Conservation (phyloP, 2,797 vertebrate species). For the Oryzias dopingdopingensis region DNA sequence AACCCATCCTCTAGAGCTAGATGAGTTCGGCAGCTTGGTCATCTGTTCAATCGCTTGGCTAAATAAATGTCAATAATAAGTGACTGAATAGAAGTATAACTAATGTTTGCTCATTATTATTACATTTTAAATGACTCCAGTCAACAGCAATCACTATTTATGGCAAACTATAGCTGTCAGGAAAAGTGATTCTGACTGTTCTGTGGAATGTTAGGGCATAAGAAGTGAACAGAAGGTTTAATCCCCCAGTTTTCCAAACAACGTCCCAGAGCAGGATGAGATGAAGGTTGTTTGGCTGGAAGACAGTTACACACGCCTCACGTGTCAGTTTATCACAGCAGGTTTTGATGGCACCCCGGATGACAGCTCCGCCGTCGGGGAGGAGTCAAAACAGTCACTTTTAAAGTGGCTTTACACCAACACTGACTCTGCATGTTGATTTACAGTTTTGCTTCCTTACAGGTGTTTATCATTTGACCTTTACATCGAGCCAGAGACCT, state of each 20-base stretch:
- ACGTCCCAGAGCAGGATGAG: slow-evolving; percentile 48
- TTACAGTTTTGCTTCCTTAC: slow-evolving; percentile 25
- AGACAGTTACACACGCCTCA: slow-evolving; percentile 63
- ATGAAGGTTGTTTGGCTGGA: slow-evolving; percentile 63
- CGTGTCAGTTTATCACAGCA: slow-evolving; percentile 65
- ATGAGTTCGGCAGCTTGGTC: too few relatives aligned
- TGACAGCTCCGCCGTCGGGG: slow-evolving; percentile 62
- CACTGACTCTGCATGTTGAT: slow-evolving; percentile 44
- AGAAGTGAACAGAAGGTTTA: slow-evolving; percentile 49
- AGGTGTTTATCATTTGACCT: slow-evolving; percentile 27
- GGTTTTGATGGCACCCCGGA: slow-evolving; percentile 58
- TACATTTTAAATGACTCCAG: slow-evolving; percentile 9
- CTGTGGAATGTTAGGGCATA: slow-evolving; percentile 26
- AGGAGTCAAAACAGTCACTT: slow-evolving; percentile 45
- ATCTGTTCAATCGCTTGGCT: slow-evolving; percentile 7
- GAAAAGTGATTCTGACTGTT: slow-evolving; percentile 31
- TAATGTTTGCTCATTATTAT: slow-evolving; percentile 14
- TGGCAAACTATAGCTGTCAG: slow-evolving; percentile 37
- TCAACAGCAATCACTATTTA: slow-evolving; percentile 16
- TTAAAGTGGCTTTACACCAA: slow-evolving; percentile 48
- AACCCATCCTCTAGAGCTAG: background rate
- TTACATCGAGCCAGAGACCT: slow-evolving; percentile 2
- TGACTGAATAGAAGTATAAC: slow-evolving; percentile 11
- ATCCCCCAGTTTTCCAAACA: slow-evolving; percentile 49
- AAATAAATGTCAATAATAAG: slow-evolving; percentile 18